Conservation (phyloP, 1,140 invertebrate species). For the Odontomachus brunneus region DNA sequence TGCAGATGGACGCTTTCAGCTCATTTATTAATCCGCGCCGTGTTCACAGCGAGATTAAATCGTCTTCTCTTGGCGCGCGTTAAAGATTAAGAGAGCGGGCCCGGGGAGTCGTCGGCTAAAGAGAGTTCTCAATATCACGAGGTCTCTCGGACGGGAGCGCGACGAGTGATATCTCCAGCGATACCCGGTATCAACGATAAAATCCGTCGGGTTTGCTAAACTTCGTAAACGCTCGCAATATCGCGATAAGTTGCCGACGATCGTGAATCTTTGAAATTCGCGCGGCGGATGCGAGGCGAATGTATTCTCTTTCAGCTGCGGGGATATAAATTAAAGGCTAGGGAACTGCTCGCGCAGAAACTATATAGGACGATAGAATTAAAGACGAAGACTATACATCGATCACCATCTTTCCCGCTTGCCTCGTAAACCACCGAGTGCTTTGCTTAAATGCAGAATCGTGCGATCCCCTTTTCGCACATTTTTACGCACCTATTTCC, state of each 20-base stretch:
- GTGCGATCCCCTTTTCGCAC: neutral
- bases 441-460: neutral
- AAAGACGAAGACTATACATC: neutral
- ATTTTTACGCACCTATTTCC: neutral
- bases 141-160: neutral
- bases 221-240: conserved; percentile 6
- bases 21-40: conserved; percentile 49
- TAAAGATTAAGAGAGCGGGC: conserved; percentile 38
- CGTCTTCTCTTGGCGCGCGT: conserved; percentile 26
- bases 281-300: neutral
- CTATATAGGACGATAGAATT: neutral
- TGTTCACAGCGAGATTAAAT: conserved; percentile 48
- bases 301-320: neutral
- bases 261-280: conserved; percentile 11
- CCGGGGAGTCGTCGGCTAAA: neutral
- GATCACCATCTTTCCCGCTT: neutral
- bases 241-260: neutral
- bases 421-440: neutral
- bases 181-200: conserved; percentile 1
- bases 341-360: no score
- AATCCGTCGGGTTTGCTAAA: neutral
- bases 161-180: neutral
- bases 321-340: no score
- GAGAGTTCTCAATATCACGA: conserved; percentile 6
- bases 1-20: conserved; percentile 48